Percentiles rank a stretch among this genome's conserved stretches.
Evolutionary conservation across 2,888 invertebrate species (phyloP).

Genomic region (Agrypnus murinus): DNA sequence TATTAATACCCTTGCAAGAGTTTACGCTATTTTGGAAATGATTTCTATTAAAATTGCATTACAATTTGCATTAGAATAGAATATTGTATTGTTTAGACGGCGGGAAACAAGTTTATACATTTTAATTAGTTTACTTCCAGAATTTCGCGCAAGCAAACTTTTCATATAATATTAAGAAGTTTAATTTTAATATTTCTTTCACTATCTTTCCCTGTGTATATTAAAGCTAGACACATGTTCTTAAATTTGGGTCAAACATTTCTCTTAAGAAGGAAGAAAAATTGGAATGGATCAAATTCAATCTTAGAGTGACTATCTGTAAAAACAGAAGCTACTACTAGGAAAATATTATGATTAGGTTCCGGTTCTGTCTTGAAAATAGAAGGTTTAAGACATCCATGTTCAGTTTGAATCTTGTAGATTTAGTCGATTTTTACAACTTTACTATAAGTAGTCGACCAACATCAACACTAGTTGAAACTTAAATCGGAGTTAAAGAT

Average conservation of each 20-base stretch:
- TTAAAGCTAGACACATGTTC: background rate
- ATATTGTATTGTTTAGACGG: slow-evolving; percentile 50
- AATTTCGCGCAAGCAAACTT: background rate
- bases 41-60: slow-evolving; percentile 54
- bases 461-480: too few species aligned
- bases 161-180: background rate
- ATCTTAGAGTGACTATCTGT: background rate
- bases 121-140: slow-evolving; percentile 44
- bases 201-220: background rate
- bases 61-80: slow-evolving; percentile 51
- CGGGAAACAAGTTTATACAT: slow-evolving; percentile 48
- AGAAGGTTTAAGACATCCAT: too few species aligned
- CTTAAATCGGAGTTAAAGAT: too few species aligned
- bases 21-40: slow-evolving; percentile 50
- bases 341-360: slow-evolving; percentile 14
- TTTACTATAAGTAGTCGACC: too few species aligned
- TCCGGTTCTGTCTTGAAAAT: background rate
- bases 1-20: slow-evolving; percentile 49
- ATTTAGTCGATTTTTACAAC: too few species aligned
- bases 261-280: background rate
- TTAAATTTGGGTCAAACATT: background rate
- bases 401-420: too few species aligned
- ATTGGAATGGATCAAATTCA: background rate
- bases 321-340: slow-evolving; percentile 10
- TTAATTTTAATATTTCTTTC: slow-evolving; percentile 6